Base-by-base conservation (phyloP, 2,113 vertebrate genomes). In the Calypte anna region DNA sequence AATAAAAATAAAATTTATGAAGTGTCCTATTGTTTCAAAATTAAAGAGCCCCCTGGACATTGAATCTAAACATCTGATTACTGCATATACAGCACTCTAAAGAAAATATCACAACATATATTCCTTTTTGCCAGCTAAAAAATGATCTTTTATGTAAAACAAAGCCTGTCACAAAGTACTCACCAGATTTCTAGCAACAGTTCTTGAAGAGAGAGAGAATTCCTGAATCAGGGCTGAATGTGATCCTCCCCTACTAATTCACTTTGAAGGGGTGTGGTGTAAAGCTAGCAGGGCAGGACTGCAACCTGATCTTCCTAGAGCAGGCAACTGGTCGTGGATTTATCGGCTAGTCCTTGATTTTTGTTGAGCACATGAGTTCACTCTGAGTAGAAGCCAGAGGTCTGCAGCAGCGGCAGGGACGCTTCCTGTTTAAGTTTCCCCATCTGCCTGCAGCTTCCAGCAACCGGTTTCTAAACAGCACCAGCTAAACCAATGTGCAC, bases 121-220 rank as follows among this genome's bases (percentile, higher is more conserved):
- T 7, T 4, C 33, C 59, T 61, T 30, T 76, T 36, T 73, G 13
- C 9, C 46, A 64, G 38, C 40, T 70, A 54, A 84, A 43, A 14
- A 17, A 67, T 54, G 31, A 48, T 9, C 12, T 50, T 72, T 84
- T 70, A 13, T 4, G 21, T 33, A 75, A 83, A 57, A 80, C 77
- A 88, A 78, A 87, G 27, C 38, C 46, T 82, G n/a, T 33, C 58
- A 51, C 64, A 72, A 76, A 95, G 86, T 97, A 97, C 98, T 98
- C 95, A 98, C 97, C 77, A 61, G 92, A 87, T 88, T 91, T 87
- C 92, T 91, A 91, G 89, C 83, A 93, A 95, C 94, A 68, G 83
- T 17, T 96, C 83, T 61, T 61, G 86, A 50, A 88, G 91, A 92
- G 38, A 92, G 94, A 80, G 64, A 64, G 67, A 88, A 91, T 72